Conservation (phyloP, 2,888 invertebrate genomes). For the Schizotus pectinicornis region DNA sequence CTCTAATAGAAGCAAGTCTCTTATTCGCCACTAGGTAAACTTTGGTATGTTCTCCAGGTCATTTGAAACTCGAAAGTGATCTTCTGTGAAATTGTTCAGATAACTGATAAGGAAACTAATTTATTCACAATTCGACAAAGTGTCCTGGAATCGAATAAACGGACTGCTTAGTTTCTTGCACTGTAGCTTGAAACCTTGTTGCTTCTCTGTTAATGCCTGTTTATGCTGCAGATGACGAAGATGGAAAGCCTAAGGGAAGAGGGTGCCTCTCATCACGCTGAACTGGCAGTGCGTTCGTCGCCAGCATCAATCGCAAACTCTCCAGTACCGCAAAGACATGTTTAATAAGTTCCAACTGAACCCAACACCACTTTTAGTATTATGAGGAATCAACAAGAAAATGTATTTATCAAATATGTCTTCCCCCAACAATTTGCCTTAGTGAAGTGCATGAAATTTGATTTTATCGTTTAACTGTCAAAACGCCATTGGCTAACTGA, state of each 20-base stretch:
- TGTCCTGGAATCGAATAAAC: too few relatives aligned
- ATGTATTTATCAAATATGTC: slow-evolving; percentile 36
- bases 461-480: slow-evolving; percentile 9
- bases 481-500: slow-evolving; percentile 17
- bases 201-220: neutral
- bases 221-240: slow-evolving; percentile 63
- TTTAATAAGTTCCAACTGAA: slow-evolving; percentile 35
- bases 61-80: too few relatives aligned
- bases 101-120: too few relatives aligned
- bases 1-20: too few relatives aligned
- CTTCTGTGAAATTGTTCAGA: too few relatives aligned
- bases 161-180: too few relatives aligned
- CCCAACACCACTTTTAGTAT: slow-evolving; percentile 18
- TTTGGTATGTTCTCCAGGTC: too few relatives aligned
- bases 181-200: neutral
- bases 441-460: slow-evolving; percentile 39
- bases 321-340: slow-evolving; percentile 47
- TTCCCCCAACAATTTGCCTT: slow-evolving; percentile 47
- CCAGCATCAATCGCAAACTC: slow-evolving; percentile 50
- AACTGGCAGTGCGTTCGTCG: slow-evolving; percentile 52
- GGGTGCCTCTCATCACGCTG: slow-evolving; percentile 68
- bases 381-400: slow-evolving; percentile 7
- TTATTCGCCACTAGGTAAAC: too few relatives aligned
- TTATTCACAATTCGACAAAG: too few relatives aligned
- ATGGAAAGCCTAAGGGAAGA: slow-evolving; percentile 67